phyloP scores from a whole-genome alignment of 2,113 vertebrate species.

The Hyperopisus bebe region DNA sequence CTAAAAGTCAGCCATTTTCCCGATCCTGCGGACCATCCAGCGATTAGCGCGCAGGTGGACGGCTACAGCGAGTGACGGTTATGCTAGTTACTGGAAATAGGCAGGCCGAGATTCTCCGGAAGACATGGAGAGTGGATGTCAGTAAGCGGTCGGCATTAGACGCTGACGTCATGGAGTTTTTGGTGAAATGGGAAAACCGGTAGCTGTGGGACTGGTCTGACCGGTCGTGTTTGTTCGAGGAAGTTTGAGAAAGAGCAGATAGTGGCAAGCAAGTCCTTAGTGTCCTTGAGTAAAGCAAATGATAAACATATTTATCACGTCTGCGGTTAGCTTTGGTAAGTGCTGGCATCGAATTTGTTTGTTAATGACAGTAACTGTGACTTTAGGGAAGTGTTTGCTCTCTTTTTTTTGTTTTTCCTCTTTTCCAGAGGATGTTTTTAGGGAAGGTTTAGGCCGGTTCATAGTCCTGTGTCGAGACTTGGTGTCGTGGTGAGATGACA shows the following conservation, averaged over 20 bases:
- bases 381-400: not conserved
- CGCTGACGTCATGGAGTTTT: not conserved
- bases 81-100: not conserved
- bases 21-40: not conserved
- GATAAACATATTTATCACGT: not conserved
- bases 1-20: not conserved
- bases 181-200: not conserved
- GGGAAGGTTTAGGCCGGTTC: not conserved
- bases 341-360: not conserved
- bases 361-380: not conserved
- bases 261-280: not conserved
- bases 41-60: not conserved
- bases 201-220: not conserved
- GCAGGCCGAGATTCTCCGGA: not conserved
- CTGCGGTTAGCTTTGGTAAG: not conserved
- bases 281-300: not conserved
- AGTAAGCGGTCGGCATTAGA: not conserved
- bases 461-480: not conserved
- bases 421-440: not conserved
- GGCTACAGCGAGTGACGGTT: not conserved
- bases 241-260: not conserved
- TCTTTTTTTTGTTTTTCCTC: not conserved
- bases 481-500: not conserved
- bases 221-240: not conserved
- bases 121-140: not conserved